Evolutionary conservation across 2,888 invertebrate genomes (phyloP).

Genomic region (Asteroscopus sphinx): DNA sequence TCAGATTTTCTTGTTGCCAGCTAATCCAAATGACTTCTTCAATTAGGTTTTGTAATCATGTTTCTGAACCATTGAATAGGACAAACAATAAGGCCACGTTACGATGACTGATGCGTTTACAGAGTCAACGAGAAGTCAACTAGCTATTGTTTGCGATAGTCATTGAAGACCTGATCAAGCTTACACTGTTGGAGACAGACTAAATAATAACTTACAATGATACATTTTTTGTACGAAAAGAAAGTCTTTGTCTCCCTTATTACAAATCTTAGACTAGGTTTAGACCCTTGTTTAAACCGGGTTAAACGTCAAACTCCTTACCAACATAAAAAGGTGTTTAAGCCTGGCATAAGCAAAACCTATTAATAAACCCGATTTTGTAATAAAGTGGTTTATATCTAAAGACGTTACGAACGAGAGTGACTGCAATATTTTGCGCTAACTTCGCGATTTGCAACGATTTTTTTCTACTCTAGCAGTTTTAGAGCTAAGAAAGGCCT

Average conservation of each 20-base stretch:
- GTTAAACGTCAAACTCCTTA: too few species aligned
- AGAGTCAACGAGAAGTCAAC: constrained; percentile 22
- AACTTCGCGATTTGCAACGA: constrained; percentile 31
- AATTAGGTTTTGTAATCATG: not conserved
- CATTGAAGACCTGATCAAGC: constrained; percentile 12
- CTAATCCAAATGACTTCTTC: too few species aligned
- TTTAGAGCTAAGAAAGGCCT: constrained; percentile 9
- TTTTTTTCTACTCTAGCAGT: constrained; percentile 27
- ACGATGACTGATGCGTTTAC: constrained; percentile 19
- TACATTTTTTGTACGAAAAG: too few species aligned
- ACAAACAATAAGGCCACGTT: not conserved
- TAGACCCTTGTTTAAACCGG: too few species aligned
- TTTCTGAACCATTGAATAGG: not conserved
- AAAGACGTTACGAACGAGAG: constrained; percentile 14
- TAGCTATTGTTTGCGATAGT: constrained; percentile 25
- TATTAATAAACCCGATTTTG: too few species aligned
- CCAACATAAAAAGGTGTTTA: too few species aligned
- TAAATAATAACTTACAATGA: not conserved
- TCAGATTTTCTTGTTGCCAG: too few species aligned
- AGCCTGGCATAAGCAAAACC: too few species aligned
- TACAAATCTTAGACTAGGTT: too few species aligned
- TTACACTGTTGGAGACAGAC: not conserved
- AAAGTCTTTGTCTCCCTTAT: too few species aligned
- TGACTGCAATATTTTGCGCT: constrained; percentile 28
- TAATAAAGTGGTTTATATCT: constrained; percentile 21